These are phyloP conservation scores for Lepidocyrtinus sp. DNA, from an alignment of 2,888 invertebrate species.

Conservation along the genomic window DNA sequence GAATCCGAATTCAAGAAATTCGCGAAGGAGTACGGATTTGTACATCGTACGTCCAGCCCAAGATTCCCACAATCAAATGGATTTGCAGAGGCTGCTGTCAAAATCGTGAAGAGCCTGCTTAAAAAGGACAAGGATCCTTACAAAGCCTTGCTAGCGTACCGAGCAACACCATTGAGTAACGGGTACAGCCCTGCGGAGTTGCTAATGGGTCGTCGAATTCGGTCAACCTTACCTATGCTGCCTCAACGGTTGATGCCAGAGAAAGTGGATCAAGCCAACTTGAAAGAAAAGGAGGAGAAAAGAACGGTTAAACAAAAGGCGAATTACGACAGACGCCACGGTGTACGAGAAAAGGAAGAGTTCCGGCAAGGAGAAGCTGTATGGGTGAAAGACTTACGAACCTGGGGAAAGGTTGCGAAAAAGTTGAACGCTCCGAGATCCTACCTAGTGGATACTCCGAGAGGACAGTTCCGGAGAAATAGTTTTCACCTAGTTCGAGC, in stretches of 20 bases:
- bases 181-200: slow-evolving; percentile 70
- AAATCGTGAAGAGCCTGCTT: slow-evolving; percentile 65
- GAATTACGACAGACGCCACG: slow-evolving; percentile 62
- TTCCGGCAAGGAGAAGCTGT: slow-evolving; percentile 63
- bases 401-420: slow-evolving; percentile 42
- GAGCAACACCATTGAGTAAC: slow-evolving; percentile 66
- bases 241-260: background rate
- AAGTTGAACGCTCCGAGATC: slow-evolving; percentile 41
- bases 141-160: slow-evolving; percentile 67
- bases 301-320: slow-evolving; percentile 55
- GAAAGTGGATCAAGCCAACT: background rate
- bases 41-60: slow-evolving; percentile 62
- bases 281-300: slow-evolving; percentile 51
- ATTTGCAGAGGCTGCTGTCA: slow-evolving; percentile 65
- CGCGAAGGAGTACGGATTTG: slow-evolving; percentile 65
- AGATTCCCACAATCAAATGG: slow-evolving; percentile 66
- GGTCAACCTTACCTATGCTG: slow-evolving; percentile 66
- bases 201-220: slow-evolving; percentile 68
- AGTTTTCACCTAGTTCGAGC: slow-evolving; percentile 27
- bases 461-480: slow-evolving; percentile 33
- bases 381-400: slow-evolving; percentile 68
- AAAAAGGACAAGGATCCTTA: slow-evolving; percentile 69
- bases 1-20: slow-evolving; percentile 61
- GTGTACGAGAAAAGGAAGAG: slow-evolving; percentile 52
- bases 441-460: slow-evolving; percentile 35